These are phyloP conservation scores for Diprion similis DNA, from an alignment of 1,140 invertebrate species.

Conservation along the genomic window DNA sequence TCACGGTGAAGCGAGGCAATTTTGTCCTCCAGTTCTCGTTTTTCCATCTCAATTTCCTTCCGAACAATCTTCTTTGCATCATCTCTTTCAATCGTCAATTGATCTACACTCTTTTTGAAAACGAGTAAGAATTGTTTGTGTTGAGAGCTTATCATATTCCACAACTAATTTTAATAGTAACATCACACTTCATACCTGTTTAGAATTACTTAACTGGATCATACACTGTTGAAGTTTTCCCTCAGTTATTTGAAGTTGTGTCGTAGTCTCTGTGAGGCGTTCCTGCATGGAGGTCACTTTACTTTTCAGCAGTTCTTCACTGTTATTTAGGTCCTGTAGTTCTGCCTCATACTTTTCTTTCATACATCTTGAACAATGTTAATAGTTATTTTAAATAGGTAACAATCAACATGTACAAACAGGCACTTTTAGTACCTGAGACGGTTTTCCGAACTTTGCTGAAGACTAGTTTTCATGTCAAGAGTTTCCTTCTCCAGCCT, in stretches of 20 bases:
- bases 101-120: constrained; percentile 52
- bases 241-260: constrained; percentile 59
- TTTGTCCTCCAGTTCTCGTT: constrained; percentile 47
- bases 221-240: constrained; percentile 39
- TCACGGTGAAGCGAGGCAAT: constrained; percentile 49
- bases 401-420: neutral
- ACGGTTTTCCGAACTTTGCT: constrained; percentile 67
- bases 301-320: constrained; percentile 62
- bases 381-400: constrained; percentile 17
- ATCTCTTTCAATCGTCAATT: constrained; percentile 59
- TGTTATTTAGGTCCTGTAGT: constrained; percentile 66
- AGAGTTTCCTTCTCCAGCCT: constrained; percentile 68
- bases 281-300: constrained; percentile 67
- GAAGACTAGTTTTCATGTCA: constrained; percentile 57
- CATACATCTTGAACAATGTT: constrained; percentile 63
- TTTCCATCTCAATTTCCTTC: constrained; percentile 61
- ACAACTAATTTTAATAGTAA: neutral
- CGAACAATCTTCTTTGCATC: constrained; percentile 60
- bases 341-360: constrained; percentile 79
- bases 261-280: constrained; percentile 60
- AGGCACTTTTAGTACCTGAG: constrained; percentile 56
- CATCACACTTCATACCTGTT: constrained; percentile 52
- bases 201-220: constrained; percentile 60
- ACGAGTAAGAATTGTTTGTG: constrained; percentile 12
- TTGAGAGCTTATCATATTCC: neutral